Evolutionary conservation across 2,113 vertebrate species (phyloP).

Genomic region (Nyctibius bracteatus): DNA sequence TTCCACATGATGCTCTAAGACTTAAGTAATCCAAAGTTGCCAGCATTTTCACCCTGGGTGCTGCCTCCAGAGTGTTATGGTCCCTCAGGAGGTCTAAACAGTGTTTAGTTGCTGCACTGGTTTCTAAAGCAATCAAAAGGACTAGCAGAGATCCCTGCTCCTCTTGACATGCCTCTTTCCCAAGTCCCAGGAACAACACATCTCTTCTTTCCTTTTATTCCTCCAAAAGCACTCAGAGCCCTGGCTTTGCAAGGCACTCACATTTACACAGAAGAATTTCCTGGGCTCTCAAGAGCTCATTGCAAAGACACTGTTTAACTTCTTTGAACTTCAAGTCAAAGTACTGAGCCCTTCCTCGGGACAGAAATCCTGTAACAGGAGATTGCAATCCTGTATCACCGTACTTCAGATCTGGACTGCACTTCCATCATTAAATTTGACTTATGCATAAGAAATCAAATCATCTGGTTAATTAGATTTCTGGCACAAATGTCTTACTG

Average conservation of each 20-base stretch:
- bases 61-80: not conserved
- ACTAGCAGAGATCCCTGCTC: not conserved
- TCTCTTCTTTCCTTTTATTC: not conserved
- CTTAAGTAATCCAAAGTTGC: not conserved
- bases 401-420: not conserved
- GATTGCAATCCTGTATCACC: not conserved
- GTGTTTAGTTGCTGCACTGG: not conserved
- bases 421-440: not conserved
- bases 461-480: not conserved
- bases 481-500: not conserved
- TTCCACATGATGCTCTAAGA: not conserved
- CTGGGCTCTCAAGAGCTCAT: not conserved
- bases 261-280: not conserved
- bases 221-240: not conserved
- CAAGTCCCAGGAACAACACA: not conserved
- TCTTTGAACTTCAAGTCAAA: not conserved
- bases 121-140: not conserved
- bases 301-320: not conserved
- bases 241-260: not conserved
- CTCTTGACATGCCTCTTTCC: not conserved
- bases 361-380: not conserved
- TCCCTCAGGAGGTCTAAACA: not conserved
- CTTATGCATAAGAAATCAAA: not conserved
- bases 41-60: not conserved
- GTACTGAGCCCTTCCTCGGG: rapidly evolving